Evolutionary conservation across 2,113 vertebrate genomes (phyloP).

Genomic region (Archocentrus centrarchus): DNA sequence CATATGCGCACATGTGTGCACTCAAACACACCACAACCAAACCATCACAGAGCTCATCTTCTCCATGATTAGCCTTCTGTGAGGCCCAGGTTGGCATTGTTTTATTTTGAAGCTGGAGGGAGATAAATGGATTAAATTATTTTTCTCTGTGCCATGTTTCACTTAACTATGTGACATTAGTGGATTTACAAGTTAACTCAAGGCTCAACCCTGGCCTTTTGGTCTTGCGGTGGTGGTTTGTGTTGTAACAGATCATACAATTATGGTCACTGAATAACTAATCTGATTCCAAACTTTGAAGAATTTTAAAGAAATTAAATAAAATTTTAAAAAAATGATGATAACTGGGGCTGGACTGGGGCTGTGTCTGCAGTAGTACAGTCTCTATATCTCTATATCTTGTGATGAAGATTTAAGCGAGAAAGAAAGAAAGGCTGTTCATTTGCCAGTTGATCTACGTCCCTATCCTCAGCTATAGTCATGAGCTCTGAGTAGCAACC

Average conservation of each 20-base stretch:
- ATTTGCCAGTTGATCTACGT: not conserved
- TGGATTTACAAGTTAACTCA: slow-evolving; percentile 28
- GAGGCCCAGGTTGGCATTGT: slow-evolving; percentile 63
- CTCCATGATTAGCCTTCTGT: slow-evolving; percentile 50
- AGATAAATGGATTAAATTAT: slow-evolving; percentile 5
- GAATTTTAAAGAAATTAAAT: not conserved
- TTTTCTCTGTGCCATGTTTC: not conserved
- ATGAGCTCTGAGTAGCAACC: too few relatives aligned
- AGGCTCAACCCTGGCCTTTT: slow-evolving; percentile 13
- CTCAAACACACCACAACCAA: slow-evolving; percentile 43
- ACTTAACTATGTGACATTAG: slow-evolving; percentile 17
- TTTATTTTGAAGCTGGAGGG: slow-evolving; percentile 45
- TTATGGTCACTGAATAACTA: not conserved
- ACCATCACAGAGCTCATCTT: slow-evolving; percentile 55
- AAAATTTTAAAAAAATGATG: not conserved
- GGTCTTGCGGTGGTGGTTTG: not conserved
- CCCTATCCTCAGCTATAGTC: not conserved
- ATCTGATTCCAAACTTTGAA: not conserved
- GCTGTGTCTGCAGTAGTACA: not conserved
- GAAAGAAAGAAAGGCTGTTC: not conserved
- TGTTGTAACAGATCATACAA: not conserved
- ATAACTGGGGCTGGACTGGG: not conserved
- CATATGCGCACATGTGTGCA: slow-evolving; percentile 3
- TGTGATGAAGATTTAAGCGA: not conserved
- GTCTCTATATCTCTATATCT: not conserved